phyloP scores from a whole-genome alignment of 2,797 vertebrate species.

The Acrossocheilus wenchowensis region DNA sequence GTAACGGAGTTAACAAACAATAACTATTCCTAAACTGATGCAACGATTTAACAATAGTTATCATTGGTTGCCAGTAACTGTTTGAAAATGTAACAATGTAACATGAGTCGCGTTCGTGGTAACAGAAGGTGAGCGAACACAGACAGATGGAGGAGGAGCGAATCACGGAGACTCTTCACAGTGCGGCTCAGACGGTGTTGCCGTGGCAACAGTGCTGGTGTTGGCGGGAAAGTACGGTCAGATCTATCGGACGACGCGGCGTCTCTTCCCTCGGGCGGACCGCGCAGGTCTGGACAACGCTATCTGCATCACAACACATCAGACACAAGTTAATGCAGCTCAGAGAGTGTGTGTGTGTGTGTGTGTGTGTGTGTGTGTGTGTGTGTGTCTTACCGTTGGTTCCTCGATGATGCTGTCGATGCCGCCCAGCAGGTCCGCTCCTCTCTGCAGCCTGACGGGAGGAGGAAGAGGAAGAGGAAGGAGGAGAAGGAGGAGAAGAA shows the following conservation, averaged over 20 bases:
- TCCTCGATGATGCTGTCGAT: conserved; percentile 58
- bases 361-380: too few species aligned
- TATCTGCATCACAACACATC: conserved; percentile 63
- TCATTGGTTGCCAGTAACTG: neutral
- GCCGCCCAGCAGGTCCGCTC: conserved; percentile 49
- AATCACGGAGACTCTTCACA: conserved; percentile 48
- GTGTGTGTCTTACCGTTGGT: conserved; percentile 50
- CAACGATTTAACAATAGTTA: neutral
- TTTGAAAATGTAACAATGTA: neutral
- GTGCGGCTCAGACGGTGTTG: conserved; percentile 51
- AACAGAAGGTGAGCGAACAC: neutral
- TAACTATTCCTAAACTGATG: neutral
- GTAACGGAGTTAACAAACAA: neutral
- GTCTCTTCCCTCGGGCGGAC: conserved; percentile 78
- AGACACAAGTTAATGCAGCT: neutral
- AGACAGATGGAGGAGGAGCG: neutral
- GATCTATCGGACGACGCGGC: conserved; percentile 76
- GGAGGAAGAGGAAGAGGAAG: neutral
- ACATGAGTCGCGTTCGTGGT: neutral
- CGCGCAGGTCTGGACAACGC: conserved; percentile 77
- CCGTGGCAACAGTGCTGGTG: conserved; percentile 64
- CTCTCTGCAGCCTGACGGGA: conserved; percentile 56
- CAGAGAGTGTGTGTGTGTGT: neutral
- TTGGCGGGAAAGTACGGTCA: conserved; percentile 51
- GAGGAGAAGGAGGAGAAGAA: too few species aligned